phyloP scores from a whole-genome alignment of 2,113 vertebrate genomes.

The Dasyornis broadbenti region DNA sequence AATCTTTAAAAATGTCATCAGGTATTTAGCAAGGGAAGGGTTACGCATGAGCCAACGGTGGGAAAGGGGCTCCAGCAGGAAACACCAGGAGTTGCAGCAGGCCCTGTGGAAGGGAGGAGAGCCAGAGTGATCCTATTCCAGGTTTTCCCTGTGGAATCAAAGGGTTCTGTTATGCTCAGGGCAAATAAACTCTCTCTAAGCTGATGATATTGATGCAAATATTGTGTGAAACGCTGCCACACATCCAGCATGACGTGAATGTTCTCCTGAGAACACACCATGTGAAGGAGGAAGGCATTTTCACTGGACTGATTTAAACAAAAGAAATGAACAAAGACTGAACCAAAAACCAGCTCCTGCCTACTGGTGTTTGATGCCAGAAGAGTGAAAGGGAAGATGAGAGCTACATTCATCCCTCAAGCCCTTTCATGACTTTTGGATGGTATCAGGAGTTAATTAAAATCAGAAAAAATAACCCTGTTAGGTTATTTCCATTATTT shows the following conservation, averaged over 20 bases:
- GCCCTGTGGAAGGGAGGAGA: neutral
- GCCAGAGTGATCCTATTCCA: neutral
- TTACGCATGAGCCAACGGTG: rapidly evolving
- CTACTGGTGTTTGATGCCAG: neutral
- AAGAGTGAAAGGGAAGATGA: neutral
- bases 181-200: neutral
- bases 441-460: neutral
- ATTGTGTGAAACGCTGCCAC: neutral
- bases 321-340: neutral
- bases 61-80: neutral
- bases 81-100: rapidly evolving
- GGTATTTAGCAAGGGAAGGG: neutral
- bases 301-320: neutral
- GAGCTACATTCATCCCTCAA: neutral
- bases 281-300: neutral
- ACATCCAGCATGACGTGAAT: rapidly evolving
- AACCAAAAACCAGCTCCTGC: neutral
- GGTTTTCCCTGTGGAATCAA: neutral
- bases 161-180: neutral
- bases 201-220: neutral
- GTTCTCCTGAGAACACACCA: neutral
- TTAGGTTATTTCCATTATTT: no score
- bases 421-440: neutral
- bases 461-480: neutral
- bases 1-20: neutral